Conservation (phyloP, 2,888 invertebrate species). For the Autographa gamma region DNA sequence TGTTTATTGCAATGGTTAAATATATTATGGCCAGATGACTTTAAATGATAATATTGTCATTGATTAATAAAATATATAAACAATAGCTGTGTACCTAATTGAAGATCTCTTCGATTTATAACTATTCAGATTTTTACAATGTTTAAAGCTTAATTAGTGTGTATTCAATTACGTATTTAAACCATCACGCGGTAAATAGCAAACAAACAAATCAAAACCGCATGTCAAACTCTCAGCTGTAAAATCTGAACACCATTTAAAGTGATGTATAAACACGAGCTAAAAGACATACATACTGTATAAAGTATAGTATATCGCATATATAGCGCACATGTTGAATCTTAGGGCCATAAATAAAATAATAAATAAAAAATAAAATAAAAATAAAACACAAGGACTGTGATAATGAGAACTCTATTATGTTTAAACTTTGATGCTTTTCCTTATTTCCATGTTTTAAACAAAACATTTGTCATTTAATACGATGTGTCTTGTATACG, state of each 20-base stretch:
- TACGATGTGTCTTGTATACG: not conserved
- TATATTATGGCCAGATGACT: not conserved
- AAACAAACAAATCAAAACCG: not conserved
- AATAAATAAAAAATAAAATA: no score
- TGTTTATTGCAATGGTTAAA: not conserved
- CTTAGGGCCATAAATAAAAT: not conserved
- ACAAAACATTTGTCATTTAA: not conserved
- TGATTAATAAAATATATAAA: no score
- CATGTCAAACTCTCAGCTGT: not conserved
- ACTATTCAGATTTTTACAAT: no score
- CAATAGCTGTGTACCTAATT: no score
- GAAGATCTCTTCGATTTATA: no score
- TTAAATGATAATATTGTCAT: not conserved
- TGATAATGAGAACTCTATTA: not conserved
- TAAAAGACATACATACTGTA: not conserved
- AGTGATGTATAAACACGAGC: not conserved
- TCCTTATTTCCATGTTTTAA: not conserved
- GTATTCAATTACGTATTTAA: not conserved
- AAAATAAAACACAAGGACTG: slow-evolving; percentile 10
- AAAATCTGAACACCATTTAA: slow-evolving; percentile 1
- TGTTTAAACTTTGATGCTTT: not conserved
- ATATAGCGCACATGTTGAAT: not conserved
- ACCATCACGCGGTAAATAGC: not conserved
- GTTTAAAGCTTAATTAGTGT: no score
- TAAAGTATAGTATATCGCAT: not conserved